Conservation (phyloP, 2,797 vertebrate species). For the Myripristis jacobus region DNA sequence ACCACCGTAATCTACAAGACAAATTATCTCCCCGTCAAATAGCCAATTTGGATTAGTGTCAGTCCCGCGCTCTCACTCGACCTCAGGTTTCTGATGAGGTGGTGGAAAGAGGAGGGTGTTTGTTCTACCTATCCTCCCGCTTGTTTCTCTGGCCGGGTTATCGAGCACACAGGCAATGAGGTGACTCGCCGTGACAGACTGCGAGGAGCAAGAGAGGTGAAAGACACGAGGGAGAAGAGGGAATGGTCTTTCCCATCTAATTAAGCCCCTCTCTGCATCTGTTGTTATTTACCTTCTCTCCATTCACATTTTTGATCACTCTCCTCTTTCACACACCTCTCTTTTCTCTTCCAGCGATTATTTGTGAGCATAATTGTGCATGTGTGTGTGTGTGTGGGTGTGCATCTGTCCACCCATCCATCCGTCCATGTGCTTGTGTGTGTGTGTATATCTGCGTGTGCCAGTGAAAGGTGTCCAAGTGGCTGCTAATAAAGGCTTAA, state of each 20-base stretch:
- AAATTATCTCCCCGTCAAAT: constrained; percentile 73
- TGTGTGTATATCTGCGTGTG: constrained; percentile 4
- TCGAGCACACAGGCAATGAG: constrained; percentile 37
- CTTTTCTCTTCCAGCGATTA: no score
- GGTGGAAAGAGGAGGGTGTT: constrained; percentile 16
- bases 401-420: constrained; percentile 29
- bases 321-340: neutral
- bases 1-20: constrained; percentile 60
- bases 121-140: neutral
- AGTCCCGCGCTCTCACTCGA: constrained; percentile 45
- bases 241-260: constrained; percentile 44
- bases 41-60: constrained; percentile 78
- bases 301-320: neutral
- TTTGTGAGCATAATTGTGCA: neutral
- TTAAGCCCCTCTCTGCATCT: constrained; percentile 9
- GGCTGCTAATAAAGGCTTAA: constrained; percentile 72
- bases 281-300: constrained; percentile 18
- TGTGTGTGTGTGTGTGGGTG: constrained; percentile 12
- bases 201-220: constrained; percentile 17
- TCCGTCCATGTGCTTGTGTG: constrained; percentile 1
- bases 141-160: constrained; percentile 20
- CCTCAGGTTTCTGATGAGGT: constrained; percentile 48
- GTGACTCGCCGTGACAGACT: constrained; percentile 40
- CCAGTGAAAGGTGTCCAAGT: constrained; percentile 45
- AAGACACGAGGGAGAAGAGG: constrained; percentile 15